Conservation (phyloP, 2,888 invertebrate species). For the Colostygia pectinataria region DNA sequence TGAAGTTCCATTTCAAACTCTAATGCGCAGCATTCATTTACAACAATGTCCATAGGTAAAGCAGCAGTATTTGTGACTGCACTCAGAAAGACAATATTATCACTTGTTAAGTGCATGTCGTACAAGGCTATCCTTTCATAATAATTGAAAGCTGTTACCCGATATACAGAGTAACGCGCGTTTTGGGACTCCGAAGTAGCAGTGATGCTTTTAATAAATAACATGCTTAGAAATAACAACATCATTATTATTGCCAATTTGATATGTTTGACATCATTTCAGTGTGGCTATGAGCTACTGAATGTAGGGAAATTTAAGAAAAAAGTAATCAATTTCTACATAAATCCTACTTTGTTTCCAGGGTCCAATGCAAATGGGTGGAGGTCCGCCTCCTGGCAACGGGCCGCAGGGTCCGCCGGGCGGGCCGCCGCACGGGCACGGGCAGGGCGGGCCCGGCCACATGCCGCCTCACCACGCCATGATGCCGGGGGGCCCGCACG, state of each 20-base stretch:
- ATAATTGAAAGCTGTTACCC: conserved; percentile 62
- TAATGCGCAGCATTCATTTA: conserved; percentile 38
- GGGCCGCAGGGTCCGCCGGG: conserved; percentile 57
- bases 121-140: conserved; percentile 58
- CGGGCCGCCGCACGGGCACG: conserved; percentile 72
- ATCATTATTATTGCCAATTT: conserved; percentile 1
- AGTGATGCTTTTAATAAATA: conserved; percentile 10
- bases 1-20: conserved; percentile 52
- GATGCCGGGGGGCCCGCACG: conserved; percentile 56
- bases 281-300: conserved; percentile 17
- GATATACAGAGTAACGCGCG: conserved; percentile 50
- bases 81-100: conserved; percentile 55
- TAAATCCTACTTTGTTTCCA: conserved; percentile 37
- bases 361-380: conserved; percentile 73
- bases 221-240: conserved; percentile 7
- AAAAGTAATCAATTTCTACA: no score
- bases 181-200: conserved; percentile 1
- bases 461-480: conserved; percentile 68
- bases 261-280: conserved; percentile 20
- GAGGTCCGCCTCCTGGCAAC: conserved; percentile 70
- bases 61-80: conserved; percentile 67
- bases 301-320: no score
- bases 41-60: conserved; percentile 59
- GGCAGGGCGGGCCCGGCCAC: conserved; percentile 54
- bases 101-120: conserved; percentile 41